Conservation (phyloP, 1,140 invertebrate genomes). For the Pseudomyrmex dendroicus region DNA sequence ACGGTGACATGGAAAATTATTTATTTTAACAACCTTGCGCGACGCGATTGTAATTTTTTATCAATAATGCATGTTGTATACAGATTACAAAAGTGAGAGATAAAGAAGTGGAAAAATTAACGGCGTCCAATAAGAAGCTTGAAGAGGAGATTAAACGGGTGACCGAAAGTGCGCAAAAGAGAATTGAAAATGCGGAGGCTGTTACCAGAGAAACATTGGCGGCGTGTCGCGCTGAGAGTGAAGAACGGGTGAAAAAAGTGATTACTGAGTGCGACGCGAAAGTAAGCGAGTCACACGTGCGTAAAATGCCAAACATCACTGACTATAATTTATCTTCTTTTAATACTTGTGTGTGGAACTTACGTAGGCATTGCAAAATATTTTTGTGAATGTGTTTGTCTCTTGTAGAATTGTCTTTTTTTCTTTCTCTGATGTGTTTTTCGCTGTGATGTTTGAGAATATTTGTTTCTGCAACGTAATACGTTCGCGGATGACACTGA, state of each 20-base stretch:
- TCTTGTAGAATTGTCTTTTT: slow-evolving; percentile 3
- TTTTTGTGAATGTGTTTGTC: not conserved
- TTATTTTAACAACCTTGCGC: not conserved
- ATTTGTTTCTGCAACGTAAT: not conserved
- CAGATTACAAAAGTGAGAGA: slow-evolving; percentile 73
- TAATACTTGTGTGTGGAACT: not conserved
- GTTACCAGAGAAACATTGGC: slow-evolving; percentile 79
- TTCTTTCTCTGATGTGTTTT: slow-evolving; percentile 4
- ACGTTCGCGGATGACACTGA: not conserved
- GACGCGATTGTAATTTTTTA: not conserved
- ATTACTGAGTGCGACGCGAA: slow-evolving; percentile 79
- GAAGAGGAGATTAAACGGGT: slow-evolving; percentile 76
- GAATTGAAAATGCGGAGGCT: slow-evolving; percentile 79
- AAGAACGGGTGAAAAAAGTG: slow-evolving; percentile 78
- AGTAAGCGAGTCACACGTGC: slow-evolving; percentile 68
- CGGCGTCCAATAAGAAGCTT: slow-evolving; percentile 71
- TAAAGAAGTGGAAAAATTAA: slow-evolving; percentile 77
- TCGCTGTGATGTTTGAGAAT: slow-evolving; percentile 61
- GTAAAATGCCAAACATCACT: slow-evolving; percentile 66
- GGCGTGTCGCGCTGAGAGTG: slow-evolving; percentile 78
- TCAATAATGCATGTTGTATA: slow-evolving; percentile 27
- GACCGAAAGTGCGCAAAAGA: slow-evolving; percentile 76
- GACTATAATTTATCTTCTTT: slow-evolving; percentile 32
- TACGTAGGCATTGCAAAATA: not conserved
- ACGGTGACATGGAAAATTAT: slow-evolving; percentile 36